A percentile compares a stretch with the other conserved stretches of the same genome.
Evolutionary conservation across 2,113 vertebrate genomes (phyloP).

Genomic region (Prinia subflava): DNA sequence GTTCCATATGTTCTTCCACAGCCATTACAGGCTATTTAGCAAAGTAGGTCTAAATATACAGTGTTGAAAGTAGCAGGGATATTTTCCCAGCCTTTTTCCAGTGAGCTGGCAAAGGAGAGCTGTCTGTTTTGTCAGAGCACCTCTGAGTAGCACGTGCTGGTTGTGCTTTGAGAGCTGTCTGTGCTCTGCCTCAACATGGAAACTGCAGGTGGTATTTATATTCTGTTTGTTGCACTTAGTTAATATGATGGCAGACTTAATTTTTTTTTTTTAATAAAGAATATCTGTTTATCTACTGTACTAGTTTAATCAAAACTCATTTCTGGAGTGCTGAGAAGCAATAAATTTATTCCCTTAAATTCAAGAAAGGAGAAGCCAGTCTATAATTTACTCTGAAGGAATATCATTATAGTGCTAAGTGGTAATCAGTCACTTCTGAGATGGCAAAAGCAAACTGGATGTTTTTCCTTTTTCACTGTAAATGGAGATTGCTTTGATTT

Average conservation of each 20-base stretch:
- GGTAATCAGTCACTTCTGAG: conserved; percentile 51
- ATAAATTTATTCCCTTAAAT: conserved; percentile 17
- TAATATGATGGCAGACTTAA: neutral
- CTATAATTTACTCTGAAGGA: conserved; percentile 64
- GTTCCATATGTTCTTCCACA: neutral
- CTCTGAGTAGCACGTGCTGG: neutral
- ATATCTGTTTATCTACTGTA: neutral
- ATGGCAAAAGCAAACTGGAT: conserved; percentile 10
- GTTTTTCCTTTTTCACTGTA: conserved; percentile 28
- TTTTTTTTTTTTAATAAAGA: neutral
- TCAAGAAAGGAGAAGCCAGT: neutral
- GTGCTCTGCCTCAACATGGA: neutral
- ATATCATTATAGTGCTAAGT: conserved; percentile 29
- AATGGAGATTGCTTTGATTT: neutral
- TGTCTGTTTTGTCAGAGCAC: neutral
- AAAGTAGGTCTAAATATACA: neutral
- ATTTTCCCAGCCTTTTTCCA: neutral
- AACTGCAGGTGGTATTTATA: neutral
- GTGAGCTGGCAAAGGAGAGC: neutral
- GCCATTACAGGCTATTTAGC: neutral
- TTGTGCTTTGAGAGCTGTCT: neutral
- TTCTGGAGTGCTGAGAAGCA: conserved; percentile 29
- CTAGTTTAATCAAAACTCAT: conserved; percentile 2
- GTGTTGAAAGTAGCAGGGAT: neutral
- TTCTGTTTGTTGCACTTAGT: neutral